Evolutionary conservation across 2,113 vertebrate species (phyloP).

Genomic region (Phocoena phocoena): DNA sequence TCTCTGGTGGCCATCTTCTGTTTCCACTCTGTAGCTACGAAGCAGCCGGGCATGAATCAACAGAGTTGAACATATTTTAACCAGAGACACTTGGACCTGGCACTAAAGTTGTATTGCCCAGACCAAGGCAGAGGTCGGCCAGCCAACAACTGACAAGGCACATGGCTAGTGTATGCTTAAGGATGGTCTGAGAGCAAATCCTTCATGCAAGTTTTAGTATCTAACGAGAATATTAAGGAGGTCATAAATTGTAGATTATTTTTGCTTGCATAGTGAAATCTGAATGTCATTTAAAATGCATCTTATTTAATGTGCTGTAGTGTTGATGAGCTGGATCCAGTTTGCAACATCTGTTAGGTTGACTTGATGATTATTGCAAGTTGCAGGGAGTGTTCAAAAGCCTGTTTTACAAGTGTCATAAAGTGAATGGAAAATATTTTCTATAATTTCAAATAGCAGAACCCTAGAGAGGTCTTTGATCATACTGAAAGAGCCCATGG

Average conservation of each 20-base stretch:
- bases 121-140: not conserved
- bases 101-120: not conserved
- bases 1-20: conserved; percentile 38
- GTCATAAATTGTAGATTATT: not conserved
- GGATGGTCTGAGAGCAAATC: not conserved
- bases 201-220: not conserved
- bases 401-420: conserved; percentile 35
- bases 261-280: not conserved
- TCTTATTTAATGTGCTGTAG: not conserved
- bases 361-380: conserved; percentile 2
- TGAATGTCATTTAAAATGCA: not conserved
- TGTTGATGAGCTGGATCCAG: conserved; percentile 10
- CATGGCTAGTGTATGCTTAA: not conserved
- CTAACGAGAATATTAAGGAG: not conserved
- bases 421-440: conserved; percentile 58
- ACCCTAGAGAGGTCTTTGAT: conserved; percentile 16
- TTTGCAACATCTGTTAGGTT: conserved; percentile 34
- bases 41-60: conserved; percentile 58
- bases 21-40: conserved; percentile 41
- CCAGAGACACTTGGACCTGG: conserved; percentile 30
- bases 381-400: conserved; percentile 21
- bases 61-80: conserved; percentile 59
- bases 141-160: not conserved
- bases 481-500: conserved; percentile 31
- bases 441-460: conserved; percentile 46